phyloP scores from a whole-genome alignment of 2,113 vertebrate genomes.

The Hemicordylus capensis region DNA sequence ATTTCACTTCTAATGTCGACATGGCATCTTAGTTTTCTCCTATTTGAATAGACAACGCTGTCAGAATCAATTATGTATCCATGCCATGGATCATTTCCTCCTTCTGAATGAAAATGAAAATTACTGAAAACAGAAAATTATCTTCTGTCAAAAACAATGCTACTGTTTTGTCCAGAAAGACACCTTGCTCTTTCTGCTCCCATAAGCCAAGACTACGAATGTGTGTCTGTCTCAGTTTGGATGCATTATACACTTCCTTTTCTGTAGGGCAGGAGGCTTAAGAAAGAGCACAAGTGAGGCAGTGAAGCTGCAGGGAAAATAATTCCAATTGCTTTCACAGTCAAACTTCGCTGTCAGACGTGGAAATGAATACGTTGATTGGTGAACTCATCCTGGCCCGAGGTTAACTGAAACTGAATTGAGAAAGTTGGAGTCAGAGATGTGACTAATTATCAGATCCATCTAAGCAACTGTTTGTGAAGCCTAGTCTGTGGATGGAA shows the following conservation, averaged over 20 bases:
- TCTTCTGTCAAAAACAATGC: background rate
- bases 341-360: background rate
- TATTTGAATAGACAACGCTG: constrained; percentile 67
- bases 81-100: constrained; percentile 48
- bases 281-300: background rate
- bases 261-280: background rate
- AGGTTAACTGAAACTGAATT: background rate
- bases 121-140: constrained; percentile 37
- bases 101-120: constrained; percentile 32
- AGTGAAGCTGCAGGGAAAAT: background rate
- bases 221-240: background rate
- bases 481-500: background rate
- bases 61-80: constrained; percentile 64
- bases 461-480: constrained; percentile 15
- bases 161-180: background rate
- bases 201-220: background rate
- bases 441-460: constrained; percentile 19
- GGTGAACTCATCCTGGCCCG: constrained; percentile 2
- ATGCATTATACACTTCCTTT: background rate
- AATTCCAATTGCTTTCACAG: constrained; percentile 11
- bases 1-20: constrained; percentile 57
- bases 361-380: constrained; percentile 9
- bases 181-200: background rate
- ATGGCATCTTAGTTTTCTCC: constrained; percentile 43
- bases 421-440: constrained; percentile 1